A percentile compares a stretch with the other conserved stretches of the same genome.
phyloP scores from a whole-genome alignment of 2,113 vertebrate genomes.

The Phaethon lepturus region DNA sequence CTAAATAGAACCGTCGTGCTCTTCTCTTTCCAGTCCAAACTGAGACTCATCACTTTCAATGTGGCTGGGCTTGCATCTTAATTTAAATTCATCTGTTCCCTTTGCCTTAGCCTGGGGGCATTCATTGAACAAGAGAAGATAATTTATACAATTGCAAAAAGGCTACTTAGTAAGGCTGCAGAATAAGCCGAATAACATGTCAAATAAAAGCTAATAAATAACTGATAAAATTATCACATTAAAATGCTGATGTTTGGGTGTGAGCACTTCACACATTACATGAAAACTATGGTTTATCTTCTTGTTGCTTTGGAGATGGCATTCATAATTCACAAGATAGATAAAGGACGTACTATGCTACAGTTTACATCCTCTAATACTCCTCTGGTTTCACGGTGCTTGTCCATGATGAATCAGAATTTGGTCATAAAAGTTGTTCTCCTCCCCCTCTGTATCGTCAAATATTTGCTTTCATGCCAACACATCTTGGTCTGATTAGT shows the following conservation, averaged over 20 bases:
- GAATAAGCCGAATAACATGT: not conserved
- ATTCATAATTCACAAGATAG: not conserved
- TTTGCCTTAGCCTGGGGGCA: not conserved
- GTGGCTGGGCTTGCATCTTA: not conserved
- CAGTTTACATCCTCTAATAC: not conserved
- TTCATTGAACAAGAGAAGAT: not conserved
- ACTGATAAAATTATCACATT: not conserved
- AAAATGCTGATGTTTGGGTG: not conserved
- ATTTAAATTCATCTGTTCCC: not conserved
- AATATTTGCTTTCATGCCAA: constrained; percentile 38
- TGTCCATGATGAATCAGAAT: not conserved
- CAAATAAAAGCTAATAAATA: not conserved
- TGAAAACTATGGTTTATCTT: not conserved
- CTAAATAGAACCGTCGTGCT: not conserved
- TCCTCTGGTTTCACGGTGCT: not conserved
- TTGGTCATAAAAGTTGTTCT: constrained; percentile 7
- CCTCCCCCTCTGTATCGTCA: not conserved
- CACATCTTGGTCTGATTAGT: constrained; percentile 77
- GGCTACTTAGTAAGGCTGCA: not conserved
- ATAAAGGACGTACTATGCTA: not conserved
- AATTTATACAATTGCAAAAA: not conserved
- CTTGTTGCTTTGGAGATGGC: not conserved
- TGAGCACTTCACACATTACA: not conserved
- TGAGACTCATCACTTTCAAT: not conserved
- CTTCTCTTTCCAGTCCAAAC: not conserved